phyloP scores from a whole-genome alignment of 2,888 invertebrate genomes.

The Macroteleia sp. region DNA sequence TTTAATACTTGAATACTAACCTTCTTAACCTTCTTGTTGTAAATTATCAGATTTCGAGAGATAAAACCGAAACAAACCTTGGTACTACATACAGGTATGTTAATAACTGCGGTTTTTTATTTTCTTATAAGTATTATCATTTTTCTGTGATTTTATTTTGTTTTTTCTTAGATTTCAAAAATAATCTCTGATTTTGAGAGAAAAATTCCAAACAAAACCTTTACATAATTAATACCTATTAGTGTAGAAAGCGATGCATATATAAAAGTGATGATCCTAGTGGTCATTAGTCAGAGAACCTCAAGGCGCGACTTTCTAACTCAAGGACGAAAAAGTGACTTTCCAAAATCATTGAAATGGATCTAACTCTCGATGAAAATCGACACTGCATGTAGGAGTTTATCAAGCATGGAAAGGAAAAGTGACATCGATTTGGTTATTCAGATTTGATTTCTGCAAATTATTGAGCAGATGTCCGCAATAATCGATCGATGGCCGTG shows the following conservation, averaged over 20 bases:
- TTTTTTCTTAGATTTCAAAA: no score
- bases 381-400: conserved; percentile 26
- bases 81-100: no score
- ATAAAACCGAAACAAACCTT: no score
- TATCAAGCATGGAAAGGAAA: conserved; percentile 42
- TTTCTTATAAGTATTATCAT: no score
- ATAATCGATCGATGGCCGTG: conserved; percentile 10
- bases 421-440: conserved; percentile 31
- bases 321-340: conserved; percentile 56
- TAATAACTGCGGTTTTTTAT: no score
- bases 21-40: no score
- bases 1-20: no score
- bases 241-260: conserved; percentile 57
- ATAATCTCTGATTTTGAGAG: no score
- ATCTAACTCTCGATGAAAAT: conserved; percentile 50
- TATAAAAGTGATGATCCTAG: conserved; percentile 43
- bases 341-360: conserved; percentile 62
- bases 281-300: conserved; percentile 33
- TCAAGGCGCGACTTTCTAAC: conserved; percentile 50
- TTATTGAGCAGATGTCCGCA: conserved; percentile 16
- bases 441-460: conserved; percentile 26
- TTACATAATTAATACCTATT: conserved; percentile 49
- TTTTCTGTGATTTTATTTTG: no score
- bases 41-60: no score
- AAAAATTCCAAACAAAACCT: no score